These are phyloP conservation scores for Megamerina dolium DNA, from an alignment of 2,888 invertebrate species.

Conservation along the genomic window DNA sequence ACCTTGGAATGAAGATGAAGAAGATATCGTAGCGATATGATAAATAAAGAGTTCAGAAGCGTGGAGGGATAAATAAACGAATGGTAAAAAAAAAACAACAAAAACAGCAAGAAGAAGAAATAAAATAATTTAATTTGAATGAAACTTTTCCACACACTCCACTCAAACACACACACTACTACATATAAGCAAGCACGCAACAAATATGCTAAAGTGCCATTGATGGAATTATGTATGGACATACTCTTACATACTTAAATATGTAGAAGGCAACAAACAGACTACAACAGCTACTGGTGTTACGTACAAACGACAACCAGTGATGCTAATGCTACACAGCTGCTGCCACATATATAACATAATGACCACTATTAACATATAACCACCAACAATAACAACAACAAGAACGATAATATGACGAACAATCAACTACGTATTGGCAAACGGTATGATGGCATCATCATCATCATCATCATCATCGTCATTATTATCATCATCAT, in stretches of 20 bases:
- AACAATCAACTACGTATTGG: no score
- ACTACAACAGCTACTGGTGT: not conserved
- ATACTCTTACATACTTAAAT: no score
- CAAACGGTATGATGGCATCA: no score
- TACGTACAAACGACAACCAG: not conserved
- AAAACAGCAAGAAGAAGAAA: no score
- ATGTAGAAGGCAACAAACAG: slow-evolving; percentile 14
- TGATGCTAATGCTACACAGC: slow-evolving; percentile 14
- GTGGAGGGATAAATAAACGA: no score
- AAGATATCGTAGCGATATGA: no score
- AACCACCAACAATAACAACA: not conserved
- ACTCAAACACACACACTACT: slow-evolving; percentile 1
- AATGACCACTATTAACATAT: slow-evolving; percentile 25
- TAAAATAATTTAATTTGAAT: slow-evolving; percentile 5
- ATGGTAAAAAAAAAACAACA: no score
- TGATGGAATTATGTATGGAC: slow-evolving; percentile 19
- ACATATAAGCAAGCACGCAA: not conserved
- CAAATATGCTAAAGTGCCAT: slow-evolving; percentile 13
- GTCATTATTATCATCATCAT: no score
- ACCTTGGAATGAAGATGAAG: no score
- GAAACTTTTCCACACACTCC: not conserved
- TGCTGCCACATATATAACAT: slow-evolving; percentile 18
- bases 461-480: no score
- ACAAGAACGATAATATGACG: not conserved
- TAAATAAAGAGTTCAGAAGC: no score